These are phyloP conservation scores for Mastomys natalensis DNA, from an alignment of 2,113 vertebrate genomes.

Conservation along the genomic window DNA sequence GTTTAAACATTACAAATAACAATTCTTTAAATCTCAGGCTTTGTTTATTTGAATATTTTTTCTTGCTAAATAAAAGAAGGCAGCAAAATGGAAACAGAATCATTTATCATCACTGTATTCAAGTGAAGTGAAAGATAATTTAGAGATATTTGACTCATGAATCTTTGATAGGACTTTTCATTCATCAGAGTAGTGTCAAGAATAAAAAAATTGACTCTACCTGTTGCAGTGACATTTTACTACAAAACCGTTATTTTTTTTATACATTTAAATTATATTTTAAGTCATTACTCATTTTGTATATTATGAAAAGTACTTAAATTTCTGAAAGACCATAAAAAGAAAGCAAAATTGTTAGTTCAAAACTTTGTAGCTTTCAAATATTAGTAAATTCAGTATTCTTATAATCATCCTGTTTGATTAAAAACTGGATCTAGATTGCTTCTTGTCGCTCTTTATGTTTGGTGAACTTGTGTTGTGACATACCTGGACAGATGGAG, in stretches of 20 bases:
- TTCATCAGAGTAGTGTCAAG: neutral
- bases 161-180: neutral
- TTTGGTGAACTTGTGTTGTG: neutral
- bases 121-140: neutral
- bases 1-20: slow-evolving; percentile 19
- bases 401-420: neutral
- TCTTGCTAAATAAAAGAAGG: slow-evolving; percentile 36
- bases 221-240: neutral
- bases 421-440: neutral
- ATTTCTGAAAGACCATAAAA: slow-evolving; percentile 34
- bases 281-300: neutral
- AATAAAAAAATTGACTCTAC: neutral
- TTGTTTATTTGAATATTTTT: slow-evolving; percentile 25
- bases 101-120: neutral
- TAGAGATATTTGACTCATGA: neutral
- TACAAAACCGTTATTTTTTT: neutral
- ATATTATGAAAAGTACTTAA: slow-evolving; percentile 7
- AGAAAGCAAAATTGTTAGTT: neutral
- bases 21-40: neutral
- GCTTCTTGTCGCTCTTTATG: neutral
- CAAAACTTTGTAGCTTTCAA: slow-evolving; percentile 10
- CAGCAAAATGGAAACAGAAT: neutral
- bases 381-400: slow-evolving; percentile 42
- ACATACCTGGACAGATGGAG: neutral
- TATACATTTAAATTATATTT: neutral